A percentile compares a stretch with the other conserved stretches of the same genome.
These are phyloP conservation scores for Semotilus atromaculatus DNA, from an alignment of 2,797 vertebrate genomes.

Conservation along the genomic window DNA sequence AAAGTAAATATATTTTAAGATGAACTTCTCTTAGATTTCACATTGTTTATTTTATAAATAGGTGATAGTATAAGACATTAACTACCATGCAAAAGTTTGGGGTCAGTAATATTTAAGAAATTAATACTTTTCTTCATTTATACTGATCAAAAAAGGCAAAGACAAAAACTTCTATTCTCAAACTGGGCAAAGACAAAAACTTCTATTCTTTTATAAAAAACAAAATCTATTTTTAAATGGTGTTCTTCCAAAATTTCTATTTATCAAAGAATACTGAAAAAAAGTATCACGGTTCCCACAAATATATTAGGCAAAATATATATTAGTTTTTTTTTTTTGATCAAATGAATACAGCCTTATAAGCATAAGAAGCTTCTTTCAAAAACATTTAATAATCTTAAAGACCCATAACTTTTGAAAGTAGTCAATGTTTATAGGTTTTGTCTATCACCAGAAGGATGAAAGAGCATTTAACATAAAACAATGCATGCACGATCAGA, in stretches of 20 bases:
- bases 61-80: not conserved
- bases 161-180: too few species aligned
- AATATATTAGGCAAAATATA: not conserved
- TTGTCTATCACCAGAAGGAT: not conserved
- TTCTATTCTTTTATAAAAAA: not conserved
- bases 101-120: not conserved
- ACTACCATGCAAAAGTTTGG: not conserved
- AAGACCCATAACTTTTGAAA: not conserved
- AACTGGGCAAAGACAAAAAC: too few species aligned
- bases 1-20: conserved; percentile 18
- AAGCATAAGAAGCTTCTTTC: not conserved
- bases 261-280: not conserved
- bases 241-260: not conserved
- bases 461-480: not conserved
- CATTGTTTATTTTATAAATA: not conserved
- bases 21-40: not conserved
- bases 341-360: not conserved
- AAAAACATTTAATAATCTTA: not conserved
- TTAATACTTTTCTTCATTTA: not conserved
- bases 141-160: not conserved
- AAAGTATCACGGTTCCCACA: not conserved
- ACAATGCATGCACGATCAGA: not conserved
- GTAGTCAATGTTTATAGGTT: not conserved
- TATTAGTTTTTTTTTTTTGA: not conserved
- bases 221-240: not conserved